Conservation (phyloP, 2,888 invertebrate species). For the Ephialtes manifestator region DNA sequence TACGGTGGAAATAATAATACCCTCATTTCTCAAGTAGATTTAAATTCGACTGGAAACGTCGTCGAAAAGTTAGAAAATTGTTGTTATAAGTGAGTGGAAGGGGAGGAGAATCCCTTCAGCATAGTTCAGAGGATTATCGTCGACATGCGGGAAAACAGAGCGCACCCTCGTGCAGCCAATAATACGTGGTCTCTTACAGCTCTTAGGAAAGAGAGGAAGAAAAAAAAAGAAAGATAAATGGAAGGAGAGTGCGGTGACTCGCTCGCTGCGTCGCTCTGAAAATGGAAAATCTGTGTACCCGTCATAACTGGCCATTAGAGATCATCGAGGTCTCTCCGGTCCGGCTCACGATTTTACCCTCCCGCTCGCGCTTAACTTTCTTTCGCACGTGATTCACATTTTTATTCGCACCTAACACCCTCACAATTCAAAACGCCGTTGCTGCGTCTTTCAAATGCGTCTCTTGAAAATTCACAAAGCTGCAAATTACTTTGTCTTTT, state of each 20-base stretch:
- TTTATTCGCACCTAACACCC: conserved; percentile 42
- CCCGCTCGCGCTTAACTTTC: conserved; percentile 7
- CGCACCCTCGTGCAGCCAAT: conserved; percentile 17
- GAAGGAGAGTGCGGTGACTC: conserved; percentile 58
- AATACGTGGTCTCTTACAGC: conserved; percentile 22
- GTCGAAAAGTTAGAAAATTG: background rate
- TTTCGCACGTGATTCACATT: conserved; percentile 76
- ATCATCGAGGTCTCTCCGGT: conserved; percentile 64
- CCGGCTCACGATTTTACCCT: conserved; percentile 38
- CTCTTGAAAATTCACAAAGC: background rate
- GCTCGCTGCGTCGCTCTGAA: conserved; percentile 72
- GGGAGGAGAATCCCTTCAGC: conserved; percentile 12
- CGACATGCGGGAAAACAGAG: conserved; percentile 16
- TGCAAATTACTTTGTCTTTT: background rate
- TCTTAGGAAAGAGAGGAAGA: conserved; percentile 36
- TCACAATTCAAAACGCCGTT: background rate
- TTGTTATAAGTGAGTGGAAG: background rate
- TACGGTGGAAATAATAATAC: background rate
- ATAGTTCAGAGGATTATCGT: conserved; percentile 64
- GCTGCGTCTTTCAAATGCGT: background rate
- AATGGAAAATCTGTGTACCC: conserved; percentile 85
- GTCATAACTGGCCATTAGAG: conserved; percentile 81
- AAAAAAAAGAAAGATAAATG: conserved; percentile 71
- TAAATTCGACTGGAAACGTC: background rate
- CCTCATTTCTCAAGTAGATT: background rate